Percentiles rank a stretch among this genome's conserved stretches.
phyloP scores from a whole-genome alignment of 2,113 vertebrate genomes.

The Microcebus tavaratra region DNA sequence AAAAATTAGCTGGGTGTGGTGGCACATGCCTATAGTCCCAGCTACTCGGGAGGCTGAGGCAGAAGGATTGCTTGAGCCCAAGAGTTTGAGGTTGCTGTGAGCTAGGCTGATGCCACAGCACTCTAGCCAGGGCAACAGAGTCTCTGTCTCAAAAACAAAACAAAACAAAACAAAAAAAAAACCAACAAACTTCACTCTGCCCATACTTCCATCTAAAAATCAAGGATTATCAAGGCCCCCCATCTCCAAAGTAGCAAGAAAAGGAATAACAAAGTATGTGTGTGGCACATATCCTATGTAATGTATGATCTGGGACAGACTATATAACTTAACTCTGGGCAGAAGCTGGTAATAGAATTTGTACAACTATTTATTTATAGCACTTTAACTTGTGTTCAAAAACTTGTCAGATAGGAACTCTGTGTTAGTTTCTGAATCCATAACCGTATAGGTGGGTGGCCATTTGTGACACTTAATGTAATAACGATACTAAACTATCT shows the following conservation, averaged over 20 bases:
- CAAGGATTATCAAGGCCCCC: not conserved
- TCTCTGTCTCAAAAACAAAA: no score
- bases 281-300: not conserved
- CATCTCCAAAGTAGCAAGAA: not conserved
- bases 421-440: slow-evolving; percentile 32
- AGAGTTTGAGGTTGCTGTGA: no score
- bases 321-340: not conserved
- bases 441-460: not conserved
- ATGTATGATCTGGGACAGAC: not conserved
- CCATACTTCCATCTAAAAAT: not conserved
- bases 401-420: not conserved
- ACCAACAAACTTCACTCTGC: no score
- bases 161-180: no score
- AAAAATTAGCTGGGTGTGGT: no score
- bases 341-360: not conserved
- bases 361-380: not conserved
- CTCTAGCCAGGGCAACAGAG: no score
- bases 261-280: not conserved
- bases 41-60: no score
- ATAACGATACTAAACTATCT: not conserved
- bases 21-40: no score
- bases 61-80: no score
- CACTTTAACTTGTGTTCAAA: not conserved
- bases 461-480: not conserved
- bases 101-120: no score